Base-by-base conservation (phyloP, 2,797 vertebrate species). In the Hippoglossus hippoglossus region DNA sequence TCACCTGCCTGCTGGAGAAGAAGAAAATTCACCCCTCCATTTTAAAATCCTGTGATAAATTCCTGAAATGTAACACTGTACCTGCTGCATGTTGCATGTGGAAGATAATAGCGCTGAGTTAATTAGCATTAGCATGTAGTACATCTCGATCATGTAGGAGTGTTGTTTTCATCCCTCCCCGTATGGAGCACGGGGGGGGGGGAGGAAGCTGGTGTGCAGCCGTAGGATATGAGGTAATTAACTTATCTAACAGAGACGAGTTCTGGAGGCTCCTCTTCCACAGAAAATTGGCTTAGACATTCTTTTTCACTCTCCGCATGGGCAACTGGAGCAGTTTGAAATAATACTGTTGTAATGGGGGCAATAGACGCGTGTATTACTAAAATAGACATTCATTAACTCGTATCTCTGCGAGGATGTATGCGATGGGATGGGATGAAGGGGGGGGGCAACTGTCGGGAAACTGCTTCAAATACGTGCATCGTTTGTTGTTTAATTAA, bases 211-310 rank as follows among this genome's bases (percentile, higher is more conserved):
- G 64, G 71, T 49, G 26, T 74, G 79, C 80, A 71, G 88, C 89
- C 75, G 73, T 58, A 83, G 82, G 88, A 86, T 71, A 84, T 61
- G 69, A 90, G 79, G 86, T 89, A 89, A 93, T 92, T 92, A 91
- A 90, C 86, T 90, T 86, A 91, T 85, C 87, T 84, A 86, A 89
- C 76, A 77, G 78, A 85, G 87, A 87, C 78, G 25, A 68, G 67
- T 86, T 91, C 80, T 75, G 53, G 63, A 87, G 87, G 82, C 82
- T 72, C 62, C 67, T 71, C 68, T 81, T 76, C 75, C 74, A 79
- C 13, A 11, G 62, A 78, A 90, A 85, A 87, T 80, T 71, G 81
- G 67, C 82, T 85, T 80, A 77, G 79, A 65, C 75, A 16, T 75
- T 84, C 51, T 72, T 73, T 83, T 80, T 75, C 75, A 77, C 53